These are phyloP conservation scores for Neomonachus schauinslandi DNA, from an alignment of 2,113 vertebrate genomes.

Conservation along the genomic window DNA sequence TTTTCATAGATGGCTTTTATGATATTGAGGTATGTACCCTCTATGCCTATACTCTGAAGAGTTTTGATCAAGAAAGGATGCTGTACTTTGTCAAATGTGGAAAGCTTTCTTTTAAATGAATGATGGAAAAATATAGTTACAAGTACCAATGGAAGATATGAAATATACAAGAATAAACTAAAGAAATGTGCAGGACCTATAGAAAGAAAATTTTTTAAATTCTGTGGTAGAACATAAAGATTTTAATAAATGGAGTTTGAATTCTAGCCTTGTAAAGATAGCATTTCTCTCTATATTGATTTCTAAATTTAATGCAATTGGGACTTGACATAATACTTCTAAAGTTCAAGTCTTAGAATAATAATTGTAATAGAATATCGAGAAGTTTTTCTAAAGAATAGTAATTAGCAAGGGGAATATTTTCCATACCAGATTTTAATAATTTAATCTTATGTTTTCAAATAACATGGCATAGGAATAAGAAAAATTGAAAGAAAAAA, in stretches of 20 bases:
- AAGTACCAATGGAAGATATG: neutral
- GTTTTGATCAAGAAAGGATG: too few relatives aligned
- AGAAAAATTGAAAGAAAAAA: neutral
- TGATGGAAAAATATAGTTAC: neutral
- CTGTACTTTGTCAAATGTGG: neutral
- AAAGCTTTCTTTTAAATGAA: neutral
- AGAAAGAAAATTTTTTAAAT: neutral
- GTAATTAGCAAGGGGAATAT: neutral
- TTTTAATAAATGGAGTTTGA: slow-evolving; percentile 34
- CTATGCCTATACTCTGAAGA: too few relatives aligned
- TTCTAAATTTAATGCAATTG: slow-evolving; percentile 1
- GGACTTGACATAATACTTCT: neutral
- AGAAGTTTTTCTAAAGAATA: slow-evolving; percentile 17
- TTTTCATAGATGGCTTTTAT: too few relatives aligned
- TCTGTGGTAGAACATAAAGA: neutral
- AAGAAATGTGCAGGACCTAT: neutral
- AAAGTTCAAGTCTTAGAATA: neutral
- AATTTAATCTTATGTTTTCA: slow-evolving; percentile 41
- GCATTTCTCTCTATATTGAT: neutral
- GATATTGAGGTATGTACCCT: too few relatives aligned
- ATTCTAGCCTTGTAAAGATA: neutral
- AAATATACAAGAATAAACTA: neutral
- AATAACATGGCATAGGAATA: neutral
- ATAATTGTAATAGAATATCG: neutral
- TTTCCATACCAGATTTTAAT: slow-evolving; percentile 8